A percentile compares a stretch with the other conserved stretches of the same genome.
These are phyloP conservation scores for Lucilia cuprina DNA, from an alignment of 1,140 invertebrate species.

Conservation along the genomic window DNA sequence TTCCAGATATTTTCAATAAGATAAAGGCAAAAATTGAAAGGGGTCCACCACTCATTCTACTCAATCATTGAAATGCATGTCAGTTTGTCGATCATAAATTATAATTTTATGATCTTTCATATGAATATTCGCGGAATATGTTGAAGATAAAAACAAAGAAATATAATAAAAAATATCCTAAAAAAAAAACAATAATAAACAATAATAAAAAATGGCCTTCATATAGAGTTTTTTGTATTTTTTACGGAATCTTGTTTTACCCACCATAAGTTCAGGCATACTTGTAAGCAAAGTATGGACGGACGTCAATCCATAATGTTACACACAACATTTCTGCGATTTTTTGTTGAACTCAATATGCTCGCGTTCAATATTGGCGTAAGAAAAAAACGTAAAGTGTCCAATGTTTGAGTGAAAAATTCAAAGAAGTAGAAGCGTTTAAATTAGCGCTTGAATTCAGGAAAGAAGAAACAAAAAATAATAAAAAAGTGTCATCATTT, in stretches of 20 bases:
- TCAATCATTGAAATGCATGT: constrained; percentile 28
- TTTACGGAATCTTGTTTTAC: background rate
- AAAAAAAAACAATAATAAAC: background rate
- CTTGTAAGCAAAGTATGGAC: background rate
- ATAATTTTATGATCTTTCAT: constrained; percentile 24
- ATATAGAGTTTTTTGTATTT: background rate
- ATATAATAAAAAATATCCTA: background rate
- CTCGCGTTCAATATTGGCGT: background rate
- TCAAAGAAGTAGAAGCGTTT: constrained; percentile 5
- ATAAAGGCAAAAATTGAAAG: background rate
- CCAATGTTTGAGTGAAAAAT: background rate
- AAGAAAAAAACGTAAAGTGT: background rate
- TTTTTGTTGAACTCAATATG: no score
- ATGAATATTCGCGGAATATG: constrained; percentile 14
- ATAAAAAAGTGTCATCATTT: constrained; percentile 29
- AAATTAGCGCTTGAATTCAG: constrained; percentile 19
- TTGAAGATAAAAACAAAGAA: background rate
- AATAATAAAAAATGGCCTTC: constrained; percentile 12
- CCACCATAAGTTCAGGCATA: background rate
- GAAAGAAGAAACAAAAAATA: no score
- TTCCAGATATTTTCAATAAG: background rate
- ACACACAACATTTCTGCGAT: background rate
- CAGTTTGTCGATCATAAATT: constrained; percentile 33
- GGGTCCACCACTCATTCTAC: background rate
- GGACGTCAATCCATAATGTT: background rate